phyloP scores from a whole-genome alignment of 37 sponge, comb jelly and placozoan genomes.

The Dysidea cf. avara region DNA sequence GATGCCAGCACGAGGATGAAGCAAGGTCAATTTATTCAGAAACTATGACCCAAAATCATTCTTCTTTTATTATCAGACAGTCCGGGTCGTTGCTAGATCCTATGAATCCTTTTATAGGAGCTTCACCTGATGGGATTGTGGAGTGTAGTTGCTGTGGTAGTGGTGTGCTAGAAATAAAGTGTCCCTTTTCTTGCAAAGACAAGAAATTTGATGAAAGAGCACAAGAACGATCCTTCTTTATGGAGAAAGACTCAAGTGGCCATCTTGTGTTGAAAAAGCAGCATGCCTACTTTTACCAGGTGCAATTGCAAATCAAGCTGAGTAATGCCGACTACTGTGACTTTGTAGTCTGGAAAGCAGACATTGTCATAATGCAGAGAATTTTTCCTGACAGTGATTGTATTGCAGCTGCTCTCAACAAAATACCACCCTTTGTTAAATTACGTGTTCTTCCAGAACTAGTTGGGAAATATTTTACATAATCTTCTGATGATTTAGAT shows the following conservation, averaged over 20 bases:
- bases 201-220: constrained; percentile 1
- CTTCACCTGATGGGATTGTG: constrained; percentile 37
- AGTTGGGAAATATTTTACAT: constrained; percentile 38
- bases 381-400: constrained; percentile 6
- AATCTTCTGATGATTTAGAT: too few species aligned
- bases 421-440: constrained; percentile 10
- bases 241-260: constrained; percentile 6
- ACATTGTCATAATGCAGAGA: constrained; percentile 11
- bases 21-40: constrained; percentile 18
- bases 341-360: constrained; percentile 50
- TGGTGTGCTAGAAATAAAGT: constrained; percentile 49
- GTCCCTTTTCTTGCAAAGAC: constrained; percentile 31
- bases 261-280: constrained; percentile 8
- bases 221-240: constrained; percentile 14
- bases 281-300: constrained; percentile 72
- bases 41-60: constrained; percentile 14
- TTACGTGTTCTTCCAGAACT: constrained; percentile 29
- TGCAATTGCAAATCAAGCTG: constrained; percentile 53
- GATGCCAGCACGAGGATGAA: constrained; percentile 30
- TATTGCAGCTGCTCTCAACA: neutral
- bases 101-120: constrained; percentile 28
- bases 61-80: neutral
- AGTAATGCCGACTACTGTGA: constrained; percentile 43
- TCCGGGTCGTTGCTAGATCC: constrained; percentile 39
- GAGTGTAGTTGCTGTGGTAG: constrained; percentile 39